phyloP scores from a whole-genome alignment of 2,113 vertebrate genomes.

The Haplotaxodon microlepis region DNA sequence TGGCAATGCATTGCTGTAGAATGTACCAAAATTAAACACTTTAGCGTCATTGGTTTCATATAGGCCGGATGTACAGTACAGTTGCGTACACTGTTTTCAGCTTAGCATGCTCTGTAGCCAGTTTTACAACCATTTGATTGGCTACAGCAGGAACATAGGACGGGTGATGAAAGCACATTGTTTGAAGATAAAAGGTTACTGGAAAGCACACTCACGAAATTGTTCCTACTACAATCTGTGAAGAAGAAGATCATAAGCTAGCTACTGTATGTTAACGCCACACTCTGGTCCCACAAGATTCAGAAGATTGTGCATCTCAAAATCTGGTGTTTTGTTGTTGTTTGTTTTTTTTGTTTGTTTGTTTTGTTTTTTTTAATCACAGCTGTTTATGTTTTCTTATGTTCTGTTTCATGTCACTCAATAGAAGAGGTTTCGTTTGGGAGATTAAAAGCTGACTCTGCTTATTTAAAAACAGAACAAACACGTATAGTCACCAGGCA shows the following conservation, averaged over 20 bases:
- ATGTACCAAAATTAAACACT: conserved; percentile 59
- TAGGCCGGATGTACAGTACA: neutral
- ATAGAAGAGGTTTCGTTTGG: neutral
- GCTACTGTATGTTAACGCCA: conserved; percentile 47
- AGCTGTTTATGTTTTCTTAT: conserved; percentile 36
- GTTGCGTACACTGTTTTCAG: conserved; percentile 1
- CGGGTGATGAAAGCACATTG: conserved; percentile 61
- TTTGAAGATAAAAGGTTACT: conserved; percentile 15
- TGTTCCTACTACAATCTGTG: conserved; percentile 53
- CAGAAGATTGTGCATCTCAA: conserved; percentile 14
- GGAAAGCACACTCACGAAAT: conserved; percentile 53
- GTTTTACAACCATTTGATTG: conserved; percentile 5
- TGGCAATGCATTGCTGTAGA: conserved; percentile 56
- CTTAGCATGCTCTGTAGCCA: conserved; percentile 17
- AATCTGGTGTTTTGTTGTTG: neutral
- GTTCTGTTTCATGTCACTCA: conserved; percentile 28
- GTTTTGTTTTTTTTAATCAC: neutral
- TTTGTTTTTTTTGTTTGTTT: neutral
- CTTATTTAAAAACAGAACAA: neutral
- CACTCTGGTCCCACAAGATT: conserved; percentile 19
- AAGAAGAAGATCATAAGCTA: conserved; percentile 66
- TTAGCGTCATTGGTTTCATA: conserved; percentile 22
- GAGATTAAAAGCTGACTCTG: neutral
- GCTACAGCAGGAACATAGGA: conserved; percentile 13
- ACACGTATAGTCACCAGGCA: conserved; percentile 11